phyloP scores from a whole-genome alignment of 2,888 invertebrate species.

The Nasonovia ribisnigri region DNA sequence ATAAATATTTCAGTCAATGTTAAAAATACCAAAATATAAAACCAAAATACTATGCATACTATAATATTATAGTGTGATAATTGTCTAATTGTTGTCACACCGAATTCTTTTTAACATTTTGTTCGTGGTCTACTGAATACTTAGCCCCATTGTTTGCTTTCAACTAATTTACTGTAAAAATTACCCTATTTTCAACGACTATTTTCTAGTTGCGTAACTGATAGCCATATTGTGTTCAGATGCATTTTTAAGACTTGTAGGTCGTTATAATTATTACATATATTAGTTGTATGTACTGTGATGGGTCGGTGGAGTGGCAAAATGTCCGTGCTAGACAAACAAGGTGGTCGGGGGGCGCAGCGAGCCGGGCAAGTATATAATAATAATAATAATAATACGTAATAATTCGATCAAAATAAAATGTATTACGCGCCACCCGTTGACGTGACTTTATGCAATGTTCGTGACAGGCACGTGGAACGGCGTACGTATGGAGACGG shows the following conservation, averaged over 20 bases:
- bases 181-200: background rate
- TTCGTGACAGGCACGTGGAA: constrained; percentile 50
- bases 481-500: background rate
- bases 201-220: background rate
- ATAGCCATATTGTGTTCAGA: background rate
- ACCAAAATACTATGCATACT: background rate
- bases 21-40: background rate
- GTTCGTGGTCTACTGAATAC: background rate
- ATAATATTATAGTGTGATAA: background rate
- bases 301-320: background rate
- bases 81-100: background rate
- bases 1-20: background rate
- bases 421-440: constrained; percentile 13
- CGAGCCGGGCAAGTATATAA: background rate
- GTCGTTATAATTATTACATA: background rate
- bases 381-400: constrained; percentile 5
- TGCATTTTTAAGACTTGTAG: background rate
- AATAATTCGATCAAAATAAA: constrained; percentile 40
- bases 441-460: constrained; percentile 34
- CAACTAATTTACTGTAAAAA: background rate
- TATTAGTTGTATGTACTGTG: background rate
- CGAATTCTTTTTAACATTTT: background rate
- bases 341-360: background rate
- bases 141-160: background rate
- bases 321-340: background rate